Evolutionary conservation across 2,888 invertebrate species (phyloP), one percentile per base, ranked within the genome.

Genomic region (Diplolepis rosae): DNA sequence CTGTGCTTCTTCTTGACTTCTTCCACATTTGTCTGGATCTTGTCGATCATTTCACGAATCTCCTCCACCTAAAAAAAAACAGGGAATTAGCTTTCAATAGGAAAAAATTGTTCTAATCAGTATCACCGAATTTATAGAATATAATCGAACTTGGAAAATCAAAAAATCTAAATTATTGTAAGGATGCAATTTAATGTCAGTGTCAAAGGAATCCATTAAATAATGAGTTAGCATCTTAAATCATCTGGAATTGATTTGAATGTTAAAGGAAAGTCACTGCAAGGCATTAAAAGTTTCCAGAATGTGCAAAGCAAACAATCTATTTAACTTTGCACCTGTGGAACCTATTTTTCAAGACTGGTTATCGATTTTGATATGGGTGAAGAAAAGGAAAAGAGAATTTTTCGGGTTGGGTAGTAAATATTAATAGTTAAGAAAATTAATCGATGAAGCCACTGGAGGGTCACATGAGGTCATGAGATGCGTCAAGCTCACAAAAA

Each of bases 1-100:
- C 98, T 98, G 92, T 99, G 99, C 93, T 98, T 98, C 93, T 98
- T 98, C 94, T 99, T 99, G 76, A 99, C 99, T 90, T 99, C 98
- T 89, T 99, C 99, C 81, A 99, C 99, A 93, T 98, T 99, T 87
- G 96, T 95, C 90, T 98, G 98, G 89, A 99, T 99, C 92, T 97
- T 97, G 91, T 99, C 99, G 92, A 99, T 99, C 96, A 98, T 99
- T 91, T 97, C 98, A 86, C 99, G 95, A 90, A 99, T 99, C 92
- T 99, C 99, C 91, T 99, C 99, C 91, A 99, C 98, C 96, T 97
- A 89, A 61, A 89, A 90, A 85, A 77, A 74, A 71, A 75, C 15
- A 32, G 72, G 65, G 28, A 68, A 28, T 39, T 3, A 61, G 24
- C 39, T 4, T 61, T 22, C 6, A 11, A n/a, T 6, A 45, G 2